These are phyloP conservation scores for Alligator sinensis DNA, from an alignment of 2,113 vertebrate species.

Conservation along the genomic window DNA sequence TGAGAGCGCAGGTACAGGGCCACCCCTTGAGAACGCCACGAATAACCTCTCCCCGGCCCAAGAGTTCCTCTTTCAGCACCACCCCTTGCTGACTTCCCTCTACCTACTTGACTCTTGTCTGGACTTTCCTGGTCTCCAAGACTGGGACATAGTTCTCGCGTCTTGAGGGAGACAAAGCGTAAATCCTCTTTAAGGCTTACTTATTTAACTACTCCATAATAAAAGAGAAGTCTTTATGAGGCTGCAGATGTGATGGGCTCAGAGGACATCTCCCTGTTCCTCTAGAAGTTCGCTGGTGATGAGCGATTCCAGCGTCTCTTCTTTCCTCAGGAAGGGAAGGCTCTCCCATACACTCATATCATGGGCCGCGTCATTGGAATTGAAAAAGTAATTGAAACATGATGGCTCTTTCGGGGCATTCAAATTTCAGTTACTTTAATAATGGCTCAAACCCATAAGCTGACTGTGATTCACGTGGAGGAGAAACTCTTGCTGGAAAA, in stretches of 20 bases:
- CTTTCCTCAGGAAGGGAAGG: not conserved
- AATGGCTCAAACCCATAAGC: not conserved
- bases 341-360: not conserved
- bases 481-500: not conserved
- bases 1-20: too few relatives aligned
- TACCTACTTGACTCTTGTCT: not conserved
- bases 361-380: too few relatives aligned
- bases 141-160: not conserved
- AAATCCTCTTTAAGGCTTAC: not conserved
- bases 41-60: too few relatives aligned
- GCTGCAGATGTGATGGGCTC: not conserved
- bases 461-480: not conserved
- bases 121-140: not conserved
- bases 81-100: too few relatives aligned
- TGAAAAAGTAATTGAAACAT: too few relatives aligned
- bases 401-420: too few relatives aligned
- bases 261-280: not conserved
- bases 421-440: not conserved
- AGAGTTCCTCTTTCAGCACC: too few relatives aligned
- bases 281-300: not conserved
- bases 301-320: not conserved
- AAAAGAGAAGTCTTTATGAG: not conserved
- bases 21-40: too few relatives aligned
- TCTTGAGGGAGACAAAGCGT: not conserved
- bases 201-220: not conserved